These are phyloP conservation scores for Dolomedes plantarius DNA, from an alignment of 2,888 invertebrate species.

Conservation along the genomic window DNA sequence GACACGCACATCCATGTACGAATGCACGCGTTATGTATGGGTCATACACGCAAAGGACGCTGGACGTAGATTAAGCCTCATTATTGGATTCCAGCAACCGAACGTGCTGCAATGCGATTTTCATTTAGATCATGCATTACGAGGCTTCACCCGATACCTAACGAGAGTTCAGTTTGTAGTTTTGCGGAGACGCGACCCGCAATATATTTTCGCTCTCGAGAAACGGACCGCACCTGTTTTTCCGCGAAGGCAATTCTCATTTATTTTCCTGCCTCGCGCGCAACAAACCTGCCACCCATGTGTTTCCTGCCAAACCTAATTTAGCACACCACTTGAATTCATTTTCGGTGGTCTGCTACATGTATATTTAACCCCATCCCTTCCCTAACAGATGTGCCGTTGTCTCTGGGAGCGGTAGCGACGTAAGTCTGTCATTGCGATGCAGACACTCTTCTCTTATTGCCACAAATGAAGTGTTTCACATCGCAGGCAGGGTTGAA, in stretches of 20 bases:
- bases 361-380: slow-evolving; percentile 27
- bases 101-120: not conserved
- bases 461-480: no score
- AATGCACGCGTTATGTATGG: no score
- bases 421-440: no score
- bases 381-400: not conserved
- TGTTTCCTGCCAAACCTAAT: slow-evolving; percentile 59
- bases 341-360: slow-evolving; percentile 33
- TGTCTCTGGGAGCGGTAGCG: not conserved
- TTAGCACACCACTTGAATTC: slow-evolving; percentile 40
- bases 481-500: no score
- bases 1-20: no score
- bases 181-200: not conserved
- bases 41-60: no score
- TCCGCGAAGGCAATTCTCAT: not conserved
- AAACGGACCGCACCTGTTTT: slow-evolving; percentile 27
- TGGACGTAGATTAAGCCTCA: no score
- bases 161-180: not conserved
- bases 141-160: not conserved
- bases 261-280: slow-evolving; percentile 13
- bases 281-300: slow-evolving; percentile 10
- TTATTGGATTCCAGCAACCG: no score
- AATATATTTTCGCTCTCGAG: not conserved
- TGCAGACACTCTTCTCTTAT: no score
- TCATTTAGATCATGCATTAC: not conserved